Conservation (phyloP, 2,797 vertebrate species). For the Heterohyrax brucei region DNA sequence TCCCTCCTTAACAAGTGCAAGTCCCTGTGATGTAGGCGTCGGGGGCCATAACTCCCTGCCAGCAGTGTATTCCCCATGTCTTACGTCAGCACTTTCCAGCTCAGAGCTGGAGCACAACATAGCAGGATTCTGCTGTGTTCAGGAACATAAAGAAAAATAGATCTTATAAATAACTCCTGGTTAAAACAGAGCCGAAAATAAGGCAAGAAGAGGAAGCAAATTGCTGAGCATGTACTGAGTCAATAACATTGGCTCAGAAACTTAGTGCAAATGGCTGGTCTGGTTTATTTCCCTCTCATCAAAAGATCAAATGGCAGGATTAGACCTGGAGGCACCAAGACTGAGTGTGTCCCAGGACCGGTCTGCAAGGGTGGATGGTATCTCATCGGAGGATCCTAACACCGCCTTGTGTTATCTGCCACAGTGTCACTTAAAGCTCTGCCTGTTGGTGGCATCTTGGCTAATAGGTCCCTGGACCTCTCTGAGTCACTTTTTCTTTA, state of each 20-base stretch:
- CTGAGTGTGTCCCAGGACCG: neutral
- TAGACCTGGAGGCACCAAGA: constrained; percentile 69
- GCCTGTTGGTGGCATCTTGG: neutral
- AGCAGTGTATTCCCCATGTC: neutral
- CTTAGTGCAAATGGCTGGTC: constrained; percentile 78
- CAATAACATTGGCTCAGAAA: constrained; percentile 72
- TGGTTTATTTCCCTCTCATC: constrained; percentile 78
- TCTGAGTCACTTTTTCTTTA: constrained; percentile 7
- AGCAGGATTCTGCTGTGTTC: constrained; percentile 59
- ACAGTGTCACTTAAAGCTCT: neutral
- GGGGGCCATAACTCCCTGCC: neutral
- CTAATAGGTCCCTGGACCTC: neutral
- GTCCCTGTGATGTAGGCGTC: constrained; percentile 59
- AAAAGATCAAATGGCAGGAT: constrained; percentile 62
- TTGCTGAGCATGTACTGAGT: constrained; percentile 77
- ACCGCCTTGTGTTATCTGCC: neutral
- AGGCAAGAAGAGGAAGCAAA: constrained; percentile 79
- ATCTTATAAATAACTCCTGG: constrained; percentile 83
- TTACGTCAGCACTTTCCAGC: neutral
- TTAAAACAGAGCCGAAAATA: constrained; percentile 79
- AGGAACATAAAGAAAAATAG: constrained; percentile 60
- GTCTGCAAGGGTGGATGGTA: neutral
- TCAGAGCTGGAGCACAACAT: constrained; percentile 20
- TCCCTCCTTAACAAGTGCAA: neutral
- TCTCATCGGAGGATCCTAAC: neutral